Conservation (phyloP, 92 coral and sea anemone species). For the Epizoanthus illoricatus region DNA sequence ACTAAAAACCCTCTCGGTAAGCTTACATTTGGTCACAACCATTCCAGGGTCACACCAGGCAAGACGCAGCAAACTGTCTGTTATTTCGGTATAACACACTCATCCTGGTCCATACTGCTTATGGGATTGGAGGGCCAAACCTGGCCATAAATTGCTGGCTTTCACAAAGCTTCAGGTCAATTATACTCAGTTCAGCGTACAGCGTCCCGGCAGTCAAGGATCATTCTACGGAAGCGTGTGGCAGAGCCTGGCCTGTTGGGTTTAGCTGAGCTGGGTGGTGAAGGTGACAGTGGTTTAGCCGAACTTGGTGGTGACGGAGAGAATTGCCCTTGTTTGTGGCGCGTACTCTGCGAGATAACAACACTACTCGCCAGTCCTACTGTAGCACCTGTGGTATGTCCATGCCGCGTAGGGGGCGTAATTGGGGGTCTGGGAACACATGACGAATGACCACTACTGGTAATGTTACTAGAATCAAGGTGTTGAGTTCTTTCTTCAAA, state of each 20-base stretch:
- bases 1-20: too few relatives aligned
- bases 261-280: slow-evolving; percentile 92
- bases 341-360: slow-evolving; percentile 3
- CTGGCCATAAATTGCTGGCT: too few relatives aligned
- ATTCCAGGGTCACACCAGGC: too few relatives aligned
- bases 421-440: slow-evolving; percentile 58
- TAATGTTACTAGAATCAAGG: neutral
- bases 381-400: slow-evolving; percentile 5
- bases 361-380: slow-evolving; percentile 4
- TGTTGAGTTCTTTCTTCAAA: slow-evolving; percentile 47
- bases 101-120: too few relatives aligned
- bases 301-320: slow-evolving; percentile 70
- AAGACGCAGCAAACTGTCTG: too few relatives aligned
- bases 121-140: too few relatives aligned
- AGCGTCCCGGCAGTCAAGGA: slow-evolving; percentile 67
- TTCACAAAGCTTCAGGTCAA: too few relatives aligned
- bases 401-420: slow-evolving; percentile 56
- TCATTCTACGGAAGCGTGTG: slow-evolving; percentile 83
- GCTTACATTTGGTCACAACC: too few relatives aligned
- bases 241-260: slow-evolving; percentile 76
- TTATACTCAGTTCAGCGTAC: neutral
- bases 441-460: slow-evolving; percentile 38
- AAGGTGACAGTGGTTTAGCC: slow-evolving; percentile 62
- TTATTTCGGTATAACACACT: too few relatives aligned
- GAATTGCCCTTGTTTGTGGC: slow-evolving; percentile 39